These are phyloP conservation scores for Silvanus unidentatus DNA, from an alignment of 2,888 invertebrate genomes.

Conservation along the genomic window DNA sequence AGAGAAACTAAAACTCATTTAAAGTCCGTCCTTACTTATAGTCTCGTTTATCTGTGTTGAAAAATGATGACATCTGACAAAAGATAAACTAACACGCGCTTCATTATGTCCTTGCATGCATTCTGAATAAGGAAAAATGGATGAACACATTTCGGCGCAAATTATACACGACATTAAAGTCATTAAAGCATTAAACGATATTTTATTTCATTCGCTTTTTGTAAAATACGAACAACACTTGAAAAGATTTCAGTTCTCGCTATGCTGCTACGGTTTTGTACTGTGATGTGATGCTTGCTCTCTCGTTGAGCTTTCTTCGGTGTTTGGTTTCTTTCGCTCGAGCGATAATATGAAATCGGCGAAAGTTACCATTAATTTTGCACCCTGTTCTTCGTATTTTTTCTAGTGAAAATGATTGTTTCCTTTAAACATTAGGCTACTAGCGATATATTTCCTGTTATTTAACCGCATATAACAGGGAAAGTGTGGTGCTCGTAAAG, in stretches of 20 bases:
- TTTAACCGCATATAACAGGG: slow-evolving; percentile 12
- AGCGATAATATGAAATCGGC: not conserved
- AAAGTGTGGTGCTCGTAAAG: no score
- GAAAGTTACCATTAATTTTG: not conserved
- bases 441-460: slow-evolving; percentile 15
- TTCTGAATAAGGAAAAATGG: slow-evolving; percentile 3
- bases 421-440: slow-evolving; percentile 17
- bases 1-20: no score
- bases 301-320: no score
- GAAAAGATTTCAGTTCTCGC: no score
- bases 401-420: slow-evolving; percentile 19
- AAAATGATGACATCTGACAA: slow-evolving; percentile 12
- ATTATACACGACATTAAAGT: slow-evolving; percentile 3
- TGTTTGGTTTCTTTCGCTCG: slow-evolving; percentile 1
- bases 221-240: not conserved
- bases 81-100: slow-evolving; percentile 11
- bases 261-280: no score
- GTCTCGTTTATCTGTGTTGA: slow-evolving; percentile 2
- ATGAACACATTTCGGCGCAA: slow-evolving; percentile 7
- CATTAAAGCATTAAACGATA: not conserved
- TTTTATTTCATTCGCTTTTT: not conserved
- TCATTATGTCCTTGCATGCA: slow-evolving; percentile 6
- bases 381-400: not conserved
- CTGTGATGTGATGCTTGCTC: no score
- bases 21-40: no score